Evolutionary conservation across 2,888 invertebrate species (phyloP), one percentile per base, ranked within the genome.

Genomic region (Dexiosoma caninum): DNA sequence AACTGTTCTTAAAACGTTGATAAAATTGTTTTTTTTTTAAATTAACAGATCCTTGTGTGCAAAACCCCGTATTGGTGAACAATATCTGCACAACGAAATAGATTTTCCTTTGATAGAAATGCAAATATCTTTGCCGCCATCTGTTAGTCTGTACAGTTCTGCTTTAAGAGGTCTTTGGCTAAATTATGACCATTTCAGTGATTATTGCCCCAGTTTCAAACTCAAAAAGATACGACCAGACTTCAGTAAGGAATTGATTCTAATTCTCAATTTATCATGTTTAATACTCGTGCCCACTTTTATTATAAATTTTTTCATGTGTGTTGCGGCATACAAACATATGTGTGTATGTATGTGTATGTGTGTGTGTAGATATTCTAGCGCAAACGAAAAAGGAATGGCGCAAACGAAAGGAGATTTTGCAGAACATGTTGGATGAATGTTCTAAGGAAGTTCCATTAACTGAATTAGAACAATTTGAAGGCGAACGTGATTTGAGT

Each of bases 111-210:
- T 89, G 10, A 85, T 92, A 76, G 86, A 90, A 46, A 85, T 92
- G 84, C 87, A 88, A 64, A 87, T 92, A 1, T 85, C 90, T 0
- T 86, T 92, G 64, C 92, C 92, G 0, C 85, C 87, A 4, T 86
- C 86, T 0, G 87, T 92, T 0, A 88, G 90, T 40, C 86, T 91
- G 7, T 89, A 89, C 57, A 89, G 88, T 46, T 88, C 90, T 23
- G 91, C 91, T 0, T 84, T 92, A 23, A 87, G 92, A 21, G 91
- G 89, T 1, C 87, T 92, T 80, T 92, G 92, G 89, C 83, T 92
- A 4, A 91, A 89, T 78, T 92, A 92, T 83, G 92, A 92, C 84
- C 92, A 92, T 84, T 89, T 92, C 46, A 92, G 92, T 82, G 92
- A 92, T 83, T 89, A 90, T 32, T 90, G 91, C 81, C 84, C 84